phyloP scores from a whole-genome alignment of 2,113 vertebrate genomes.

The Carlito syrichta region DNA sequence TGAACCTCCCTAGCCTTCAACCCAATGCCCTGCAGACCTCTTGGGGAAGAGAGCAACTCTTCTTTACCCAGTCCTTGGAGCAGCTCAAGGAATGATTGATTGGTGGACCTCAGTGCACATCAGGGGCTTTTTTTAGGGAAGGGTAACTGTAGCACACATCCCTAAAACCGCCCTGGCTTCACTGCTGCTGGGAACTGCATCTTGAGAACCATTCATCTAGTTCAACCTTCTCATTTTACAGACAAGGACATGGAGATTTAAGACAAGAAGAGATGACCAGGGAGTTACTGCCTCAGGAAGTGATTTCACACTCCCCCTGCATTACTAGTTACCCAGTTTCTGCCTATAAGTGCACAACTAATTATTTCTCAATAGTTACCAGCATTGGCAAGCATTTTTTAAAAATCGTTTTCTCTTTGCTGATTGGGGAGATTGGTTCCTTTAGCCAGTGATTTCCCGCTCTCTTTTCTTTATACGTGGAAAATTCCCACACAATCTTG shows the following conservation, averaged over 20 bases:
- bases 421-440: neutral
- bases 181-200: neutral
- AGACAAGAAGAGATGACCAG: neutral
- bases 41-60: neutral
- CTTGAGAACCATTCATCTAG: neutral
- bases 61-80: neutral
- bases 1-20: neutral
- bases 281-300: neutral
- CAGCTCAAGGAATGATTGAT: neutral
- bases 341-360: neutral
- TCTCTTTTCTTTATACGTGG: neutral
- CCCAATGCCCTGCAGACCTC: neutral
- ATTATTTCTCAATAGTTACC: neutral
- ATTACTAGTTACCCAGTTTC: neutral
- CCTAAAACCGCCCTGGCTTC: neutral
- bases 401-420: neutral
- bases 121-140: neutral
- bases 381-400: neutral
- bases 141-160: neutral
- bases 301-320: neutral
- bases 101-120: neutral
- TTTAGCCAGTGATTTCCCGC: neutral
- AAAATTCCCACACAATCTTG: constrained; percentile 55
- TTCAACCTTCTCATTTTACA: neutral
- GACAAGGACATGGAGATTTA: neutral